Evolutionary conservation across 2,113 vertebrate species (phyloP).

Genomic region (Podarcis cretensis): DNA sequence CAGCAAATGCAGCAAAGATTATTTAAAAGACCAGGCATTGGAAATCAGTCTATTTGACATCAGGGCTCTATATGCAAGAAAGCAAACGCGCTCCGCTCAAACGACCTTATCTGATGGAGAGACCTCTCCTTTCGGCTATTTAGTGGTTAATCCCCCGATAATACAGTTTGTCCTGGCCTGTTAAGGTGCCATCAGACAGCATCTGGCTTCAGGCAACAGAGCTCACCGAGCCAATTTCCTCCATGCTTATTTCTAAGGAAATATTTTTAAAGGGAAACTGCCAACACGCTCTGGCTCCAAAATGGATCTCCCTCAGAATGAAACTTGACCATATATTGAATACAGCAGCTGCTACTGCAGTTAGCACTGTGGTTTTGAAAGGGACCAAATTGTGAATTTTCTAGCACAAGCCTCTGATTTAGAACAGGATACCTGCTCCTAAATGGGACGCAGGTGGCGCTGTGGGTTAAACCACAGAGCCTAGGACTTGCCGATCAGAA

Average conservation of each 20-base stretch:
- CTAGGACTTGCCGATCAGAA: too few relatives aligned
- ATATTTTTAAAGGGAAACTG: constrained; percentile 64
- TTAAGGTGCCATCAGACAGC: constrained; percentile 60
- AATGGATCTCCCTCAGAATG: constrained; percentile 31
- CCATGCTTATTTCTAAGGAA: constrained; percentile 19
- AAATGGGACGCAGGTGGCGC: too few relatives aligned
- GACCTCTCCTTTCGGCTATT: constrained; percentile 68
- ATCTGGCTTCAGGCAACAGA: constrained; percentile 55
- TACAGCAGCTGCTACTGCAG: not conserved
- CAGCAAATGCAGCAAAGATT: constrained; percentile 72
- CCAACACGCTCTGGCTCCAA: constrained; percentile 3
- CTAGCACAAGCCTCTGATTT: too few relatives aligned
- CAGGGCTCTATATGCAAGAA: constrained; percentile 69
- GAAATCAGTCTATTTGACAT: constrained; percentile 70
- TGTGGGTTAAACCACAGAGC: too few relatives aligned
- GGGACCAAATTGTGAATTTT: too few relatives aligned
- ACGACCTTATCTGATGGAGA: constrained; percentile 62
- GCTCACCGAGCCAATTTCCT: constrained; percentile 46
- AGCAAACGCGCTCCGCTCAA: constrained; percentile 66
- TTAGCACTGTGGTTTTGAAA: not conserved
- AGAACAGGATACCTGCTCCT: too few relatives aligned
- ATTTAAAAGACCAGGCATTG: constrained; percentile 70
- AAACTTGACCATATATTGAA: not conserved
- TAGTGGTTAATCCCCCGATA: constrained; percentile 71
- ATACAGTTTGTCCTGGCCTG: constrained; percentile 58